Evolutionary conservation across 1,140 invertebrate species (phyloP), one percentile per base, ranked within the genome.

Genomic region (Drosophila ficusphila): DNA sequence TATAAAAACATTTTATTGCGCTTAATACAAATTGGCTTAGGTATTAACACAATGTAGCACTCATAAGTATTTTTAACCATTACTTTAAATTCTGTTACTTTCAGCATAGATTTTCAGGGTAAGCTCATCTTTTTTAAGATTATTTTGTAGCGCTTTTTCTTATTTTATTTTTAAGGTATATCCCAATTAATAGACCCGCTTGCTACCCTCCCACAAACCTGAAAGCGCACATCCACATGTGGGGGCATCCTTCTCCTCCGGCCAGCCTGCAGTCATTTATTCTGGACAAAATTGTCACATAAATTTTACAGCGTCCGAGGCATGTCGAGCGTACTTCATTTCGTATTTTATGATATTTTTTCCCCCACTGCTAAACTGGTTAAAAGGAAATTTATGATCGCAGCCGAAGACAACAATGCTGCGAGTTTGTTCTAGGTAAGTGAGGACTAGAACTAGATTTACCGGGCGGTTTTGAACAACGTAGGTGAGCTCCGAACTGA

Each of bases 241-340:
- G 58, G 38, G 21, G 60, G n/a, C n/a, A n/a, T n/a, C 62, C 67
- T 68, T 46, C 46, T 67, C 19, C 46, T 48, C 23, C 29, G 48
- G 36, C 51, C 33, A 60, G 64, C 61, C 58, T 67, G 53, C 44
- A 78, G 56, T 69, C 79, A 85, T 85, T 81, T 86, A 85, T 85
- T 75, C 76, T 72, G 76, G 53, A 68, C 79, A 86, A 85, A 86
- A 85, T 85, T 85, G 79, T 86, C 79, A 85, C 79, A 85, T 85
- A 85, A 85, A 85, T 85, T 85, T 64, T 74, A 73, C 48, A 86
- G 72, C 61, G 58, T 76, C 79, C 76, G 54, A 76, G 76, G 54
- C 81, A 86, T 73, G 81, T 85, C 81, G 76, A 73, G 81, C 79
- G 79, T 85, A 79, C 79, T 86, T 86, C 79, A 85, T 85, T 86